Evolutionary conservation across 2,797 vertebrate species (phyloP).

Genomic region (Aviceda leuphotes): DNA sequence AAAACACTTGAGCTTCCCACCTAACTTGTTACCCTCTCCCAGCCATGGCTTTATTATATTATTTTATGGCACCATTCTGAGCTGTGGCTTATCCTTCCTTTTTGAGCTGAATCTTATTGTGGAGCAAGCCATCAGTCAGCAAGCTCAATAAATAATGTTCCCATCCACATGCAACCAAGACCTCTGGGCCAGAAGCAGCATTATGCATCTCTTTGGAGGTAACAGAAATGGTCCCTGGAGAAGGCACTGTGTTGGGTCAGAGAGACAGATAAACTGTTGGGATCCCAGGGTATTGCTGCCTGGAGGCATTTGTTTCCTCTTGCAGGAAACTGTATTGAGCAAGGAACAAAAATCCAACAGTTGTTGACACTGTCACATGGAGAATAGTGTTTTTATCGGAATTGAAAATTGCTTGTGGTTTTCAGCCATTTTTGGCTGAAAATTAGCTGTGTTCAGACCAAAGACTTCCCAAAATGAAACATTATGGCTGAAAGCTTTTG

Average conservation of each 20-base stretch:
- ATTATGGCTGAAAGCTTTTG: background rate
- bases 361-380: background rate
- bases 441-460: background rate
- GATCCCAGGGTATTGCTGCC: background rate
- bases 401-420: slow-evolving; percentile 27
- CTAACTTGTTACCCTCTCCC: background rate
- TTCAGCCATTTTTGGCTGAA: background rate
- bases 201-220: background rate
- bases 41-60: background rate
- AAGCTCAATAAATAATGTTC: background rate
- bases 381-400: background rate
- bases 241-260: background rate
- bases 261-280: background rate
- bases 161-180: background rate
- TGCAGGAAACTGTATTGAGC: background rate
- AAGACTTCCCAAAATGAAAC: background rate
- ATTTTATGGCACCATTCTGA: background rate
- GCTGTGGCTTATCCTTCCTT: background rate
- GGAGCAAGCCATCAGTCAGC: background rate
- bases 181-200: background rate
- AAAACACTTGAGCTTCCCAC: background rate
- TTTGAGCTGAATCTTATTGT: background rate
- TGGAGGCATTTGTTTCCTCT: background rate
- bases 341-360: background rate
- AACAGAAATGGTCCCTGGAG: background rate